These are phyloP conservation scores for Willisornis vidua DNA, from an alignment of 2,113 vertebrate genomes.

Conservation along the genomic window DNA sequence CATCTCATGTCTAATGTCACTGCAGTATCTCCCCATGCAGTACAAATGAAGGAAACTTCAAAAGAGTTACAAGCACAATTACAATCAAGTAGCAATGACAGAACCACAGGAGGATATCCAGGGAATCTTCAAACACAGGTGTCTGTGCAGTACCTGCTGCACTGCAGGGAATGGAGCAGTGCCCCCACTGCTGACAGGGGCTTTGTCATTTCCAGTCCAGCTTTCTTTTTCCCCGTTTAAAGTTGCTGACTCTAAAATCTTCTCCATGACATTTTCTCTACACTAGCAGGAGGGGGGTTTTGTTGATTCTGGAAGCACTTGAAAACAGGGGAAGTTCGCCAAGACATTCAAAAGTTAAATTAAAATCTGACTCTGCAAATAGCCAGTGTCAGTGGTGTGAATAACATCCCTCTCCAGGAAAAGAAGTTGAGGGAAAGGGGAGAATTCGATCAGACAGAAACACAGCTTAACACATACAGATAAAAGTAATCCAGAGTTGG, in stretches of 20 bases:
- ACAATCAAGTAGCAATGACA: neutral
- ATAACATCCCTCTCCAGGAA: neutral
- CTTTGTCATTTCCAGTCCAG: neutral
- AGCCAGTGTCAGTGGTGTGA: slow-evolving; percentile 11
- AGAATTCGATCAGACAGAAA: neutral
- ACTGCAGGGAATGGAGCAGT: neutral
- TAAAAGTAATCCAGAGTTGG: neutral
- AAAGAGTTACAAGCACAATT: neutral
- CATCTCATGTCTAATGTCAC: neutral
- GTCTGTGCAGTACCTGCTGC: neutral
- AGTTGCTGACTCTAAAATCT: slow-evolving; percentile 6
- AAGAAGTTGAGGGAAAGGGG: neutral
- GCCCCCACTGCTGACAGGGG: neutral
- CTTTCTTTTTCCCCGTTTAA: neutral
- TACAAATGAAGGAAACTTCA: too few relatives aligned
- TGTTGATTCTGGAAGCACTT: slow-evolving; percentile 46
- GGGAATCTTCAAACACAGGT: neutral
- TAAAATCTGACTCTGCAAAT: slow-evolving; percentile 50
- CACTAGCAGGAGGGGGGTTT: neutral
- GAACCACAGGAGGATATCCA: neutral
- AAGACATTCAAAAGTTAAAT: slow-evolving; percentile 37
- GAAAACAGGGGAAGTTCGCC: slow-evolving; percentile 13
- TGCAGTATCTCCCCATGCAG: neutral
- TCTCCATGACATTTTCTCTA: slow-evolving; percentile 44
- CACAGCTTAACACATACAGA: neutral